Evolutionary conservation across 92 coral and sea anemone species (phyloP).

Genomic region (Palythoa grandiflora): DNA sequence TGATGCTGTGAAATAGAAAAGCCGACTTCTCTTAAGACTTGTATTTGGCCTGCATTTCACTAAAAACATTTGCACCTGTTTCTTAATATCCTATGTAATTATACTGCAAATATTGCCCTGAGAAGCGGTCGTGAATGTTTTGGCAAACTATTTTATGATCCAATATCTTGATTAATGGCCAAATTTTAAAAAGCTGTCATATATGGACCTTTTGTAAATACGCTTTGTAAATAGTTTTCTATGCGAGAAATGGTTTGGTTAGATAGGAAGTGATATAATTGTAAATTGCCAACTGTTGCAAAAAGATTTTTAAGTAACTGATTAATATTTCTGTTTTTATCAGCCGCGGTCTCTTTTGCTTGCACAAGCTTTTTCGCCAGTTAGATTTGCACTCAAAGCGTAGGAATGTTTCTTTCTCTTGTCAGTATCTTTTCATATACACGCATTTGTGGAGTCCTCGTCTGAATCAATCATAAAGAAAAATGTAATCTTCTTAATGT

Average conservation of each 20-base stretch:
- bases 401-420: not conserved
- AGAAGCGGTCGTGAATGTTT: not conserved
- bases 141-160: not conserved
- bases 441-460: not conserved
- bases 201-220: not conserved
- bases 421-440: not conserved
- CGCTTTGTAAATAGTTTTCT: not conserved
- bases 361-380: not conserved
- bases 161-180: not conserved
- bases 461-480: not conserved
- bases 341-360: not conserved
- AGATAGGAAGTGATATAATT: no score
- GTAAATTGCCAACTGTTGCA: no score
- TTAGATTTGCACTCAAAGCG: not conserved
- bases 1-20: constrained; percentile 20
- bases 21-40: not conserved
- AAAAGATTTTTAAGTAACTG: no score
- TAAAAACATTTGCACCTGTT: not conserved
- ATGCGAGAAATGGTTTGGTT: not conserved
- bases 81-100: not conserved
- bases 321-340: not conserved
- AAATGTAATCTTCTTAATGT: not conserved
- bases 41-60: constrained; percentile 4
- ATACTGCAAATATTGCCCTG: not conserved
- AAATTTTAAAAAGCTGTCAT: not conserved